Base-by-base conservation (phyloP, 2,888 invertebrate species). In the Drosophila dives region DNA sequence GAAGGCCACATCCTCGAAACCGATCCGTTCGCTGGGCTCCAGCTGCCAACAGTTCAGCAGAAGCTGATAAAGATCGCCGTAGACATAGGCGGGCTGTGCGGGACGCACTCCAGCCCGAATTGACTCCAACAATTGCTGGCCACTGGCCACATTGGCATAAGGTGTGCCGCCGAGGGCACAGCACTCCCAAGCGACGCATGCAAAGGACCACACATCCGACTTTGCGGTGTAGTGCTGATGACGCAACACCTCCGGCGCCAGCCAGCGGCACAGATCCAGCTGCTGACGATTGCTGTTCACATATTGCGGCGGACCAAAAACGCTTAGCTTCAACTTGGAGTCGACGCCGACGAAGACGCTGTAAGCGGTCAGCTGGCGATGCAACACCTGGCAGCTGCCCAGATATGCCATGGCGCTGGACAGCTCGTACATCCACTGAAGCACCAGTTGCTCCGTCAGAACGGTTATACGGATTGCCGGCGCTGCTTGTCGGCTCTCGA, bases 31-130 rank as follows among this genome's bases (percentile, higher is more conserved):
- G 70, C 96, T 96, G 15, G 95, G 95, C 92, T 97, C 97, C 20
- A 95, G 93, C 91, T 97, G 96, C 97, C 97, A 98, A 90, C 97
- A 97, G 89, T 97, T 96, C 51, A 96, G 93, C 93, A 97, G 95
- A 65, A 97, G 93, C 92, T 97, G 97, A 92, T 97, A 97, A 34
- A 97, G 93, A 80, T 96, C 96, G 90, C 96, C 96, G 29, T 95
- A 96, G 33, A 96, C 95, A 90, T 96, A 96, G 2, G 94, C 94
- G 1, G 97, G 94, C 90, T 97, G 97, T 0, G 95, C 95, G 0
- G 97, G 95, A 51, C 97, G 94, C 88, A 95, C 94, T 1, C 97
- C 97, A 72, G 95, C 94, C 72, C 95, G 93, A 15, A 97, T 94
- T 61, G 96, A 94, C 12, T 95, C 95, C 0, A 95, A 93, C 1